Conservation (phyloP, 2,113 vertebrate genomes). For the Cyprinus carpio region DNA sequence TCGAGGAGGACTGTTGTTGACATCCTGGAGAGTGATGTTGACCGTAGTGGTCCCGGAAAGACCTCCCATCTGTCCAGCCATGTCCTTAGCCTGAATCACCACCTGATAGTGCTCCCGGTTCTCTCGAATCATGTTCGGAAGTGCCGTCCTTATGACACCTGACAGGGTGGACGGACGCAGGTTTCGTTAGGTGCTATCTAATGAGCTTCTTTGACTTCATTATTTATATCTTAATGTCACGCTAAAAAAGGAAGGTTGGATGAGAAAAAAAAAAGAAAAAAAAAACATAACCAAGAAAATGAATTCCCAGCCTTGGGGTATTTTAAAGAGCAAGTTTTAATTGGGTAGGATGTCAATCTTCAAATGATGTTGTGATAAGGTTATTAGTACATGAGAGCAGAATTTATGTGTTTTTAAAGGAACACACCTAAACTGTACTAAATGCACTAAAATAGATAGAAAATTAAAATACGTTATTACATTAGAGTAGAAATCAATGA, state of each 20-base stretch:
- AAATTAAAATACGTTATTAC: background rate
- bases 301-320: constrained; percentile 15
- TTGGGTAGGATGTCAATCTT: constrained; percentile 29
- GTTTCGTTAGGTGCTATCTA: background rate
- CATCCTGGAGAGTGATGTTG: constrained; percentile 92
- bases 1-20: constrained; percentile 95
- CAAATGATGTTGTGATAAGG: constrained; percentile 23
- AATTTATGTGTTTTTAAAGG: background rate
- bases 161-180: constrained; percentile 36
- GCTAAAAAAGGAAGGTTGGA: background rate
- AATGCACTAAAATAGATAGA: background rate
- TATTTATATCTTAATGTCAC: constrained; percentile 19
- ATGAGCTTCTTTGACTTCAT: constrained; percentile 11
- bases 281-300: constrained; percentile 1
- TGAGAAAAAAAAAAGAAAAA: background rate
- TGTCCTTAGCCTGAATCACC: constrained; percentile 97
- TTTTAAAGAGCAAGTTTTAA: constrained; percentile 25
- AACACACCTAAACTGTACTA: no score
- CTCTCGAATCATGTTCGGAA: constrained; percentile 96
- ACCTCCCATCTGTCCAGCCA: constrained; percentile 98
- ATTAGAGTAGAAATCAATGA: background rate
- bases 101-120: constrained; percentile 94
- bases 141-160: constrained; percentile 94
- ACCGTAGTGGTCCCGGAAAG: constrained; percentile 92
- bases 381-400: background rate